These are phyloP conservation scores for Aspidiotus rigidus DNA, from an alignment of 2,888 invertebrate genomes.

Conservation along the genomic window DNA sequence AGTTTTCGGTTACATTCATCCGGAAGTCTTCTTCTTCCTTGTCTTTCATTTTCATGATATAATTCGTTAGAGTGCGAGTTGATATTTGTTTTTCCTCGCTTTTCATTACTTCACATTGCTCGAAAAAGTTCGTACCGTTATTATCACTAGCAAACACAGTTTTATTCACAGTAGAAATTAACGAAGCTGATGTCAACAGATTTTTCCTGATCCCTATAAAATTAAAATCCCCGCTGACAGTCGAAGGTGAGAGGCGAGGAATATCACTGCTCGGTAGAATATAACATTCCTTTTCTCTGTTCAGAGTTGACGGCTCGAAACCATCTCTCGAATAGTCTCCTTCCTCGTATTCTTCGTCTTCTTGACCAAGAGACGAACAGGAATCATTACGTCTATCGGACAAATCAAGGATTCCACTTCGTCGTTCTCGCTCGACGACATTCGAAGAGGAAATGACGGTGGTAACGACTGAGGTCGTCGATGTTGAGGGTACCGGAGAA, in stretches of 20 bases:
- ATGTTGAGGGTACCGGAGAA: not conserved
- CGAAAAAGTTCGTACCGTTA: not conserved
- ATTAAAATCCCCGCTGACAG: not conserved
- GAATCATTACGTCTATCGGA: not conserved
- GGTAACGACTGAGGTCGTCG: not conserved
- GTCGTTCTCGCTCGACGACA: not conserved
- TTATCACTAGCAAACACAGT: conserved; percentile 23
- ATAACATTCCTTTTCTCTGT: conserved; percentile 19
- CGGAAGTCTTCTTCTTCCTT: not conserved
- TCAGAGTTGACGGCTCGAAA: conserved; percentile 14
- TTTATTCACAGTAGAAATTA: conserved; percentile 25
- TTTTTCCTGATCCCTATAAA: conserved; percentile 20
- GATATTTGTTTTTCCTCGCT: conserved; percentile 10
- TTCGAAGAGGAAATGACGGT: not conserved
- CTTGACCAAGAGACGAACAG: not conserved
- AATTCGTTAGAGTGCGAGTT: conserved; percentile 1
- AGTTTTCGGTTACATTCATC: not conserved
- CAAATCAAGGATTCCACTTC: no score
- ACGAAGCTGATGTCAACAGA: conserved; percentile 20
- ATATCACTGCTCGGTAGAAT: conserved; percentile 26
- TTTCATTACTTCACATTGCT: conserved; percentile 1
- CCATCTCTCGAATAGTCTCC: not conserved
- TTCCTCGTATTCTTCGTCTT: not conserved
- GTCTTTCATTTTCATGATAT: conserved; percentile 9
- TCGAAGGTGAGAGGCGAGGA: conserved; percentile 7